Conservation (phyloP, 2,797 vertebrate species). For the Macrochelys suwanniensis region DNA sequence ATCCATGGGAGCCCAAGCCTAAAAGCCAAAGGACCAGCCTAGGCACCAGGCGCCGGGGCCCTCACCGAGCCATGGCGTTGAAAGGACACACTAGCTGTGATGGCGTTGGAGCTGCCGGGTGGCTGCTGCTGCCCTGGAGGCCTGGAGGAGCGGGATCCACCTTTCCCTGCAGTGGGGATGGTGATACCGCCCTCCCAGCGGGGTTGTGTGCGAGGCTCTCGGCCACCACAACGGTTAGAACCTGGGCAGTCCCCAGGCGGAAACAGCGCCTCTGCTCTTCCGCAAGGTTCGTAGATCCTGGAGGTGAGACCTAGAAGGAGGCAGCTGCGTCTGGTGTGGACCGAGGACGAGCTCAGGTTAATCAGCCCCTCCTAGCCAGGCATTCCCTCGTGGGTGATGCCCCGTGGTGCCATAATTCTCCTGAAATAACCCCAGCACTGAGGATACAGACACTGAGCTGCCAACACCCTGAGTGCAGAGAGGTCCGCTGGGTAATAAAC, state of each 20-base stretch:
- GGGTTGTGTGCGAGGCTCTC: neutral
- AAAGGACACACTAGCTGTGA: too few relatives aligned
- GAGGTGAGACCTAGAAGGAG: neutral
- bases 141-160: neutral
- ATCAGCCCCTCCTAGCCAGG: neutral
- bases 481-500: conserved; percentile 68
- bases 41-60: neutral
- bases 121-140: neutral
- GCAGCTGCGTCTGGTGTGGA: neutral
- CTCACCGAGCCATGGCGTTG: neutral
- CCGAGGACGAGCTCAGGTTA: neutral
- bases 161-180: neutral
- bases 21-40: neutral
- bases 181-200: too few relatives aligned
- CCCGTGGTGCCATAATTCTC: conserved; percentile 18
- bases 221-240: neutral
- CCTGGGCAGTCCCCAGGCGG: too few relatives aligned
- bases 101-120: neutral
- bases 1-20: neutral
- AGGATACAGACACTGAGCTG: conserved; percentile 55
- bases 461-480: neutral
- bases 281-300: neutral
- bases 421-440: conserved; percentile 49
- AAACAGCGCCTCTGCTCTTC: neutral
- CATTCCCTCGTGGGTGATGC: neutral